Conservation (phyloP, 2,113 vertebrate genomes). For the Machaerirhynchus nigripectus region DNA sequence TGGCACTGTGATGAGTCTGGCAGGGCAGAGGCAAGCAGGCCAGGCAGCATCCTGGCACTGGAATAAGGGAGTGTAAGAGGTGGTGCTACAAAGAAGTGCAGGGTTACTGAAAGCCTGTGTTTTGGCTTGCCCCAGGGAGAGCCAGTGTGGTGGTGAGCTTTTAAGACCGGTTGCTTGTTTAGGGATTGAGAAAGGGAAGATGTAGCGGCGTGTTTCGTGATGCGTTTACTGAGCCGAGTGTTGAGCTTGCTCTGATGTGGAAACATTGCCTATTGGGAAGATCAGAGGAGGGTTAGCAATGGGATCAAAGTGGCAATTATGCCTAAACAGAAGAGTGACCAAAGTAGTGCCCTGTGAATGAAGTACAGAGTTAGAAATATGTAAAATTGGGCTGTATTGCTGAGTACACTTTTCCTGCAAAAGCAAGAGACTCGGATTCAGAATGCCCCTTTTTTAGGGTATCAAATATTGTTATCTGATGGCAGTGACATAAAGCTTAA, state of each 20-base stretch:
- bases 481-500: not conserved
- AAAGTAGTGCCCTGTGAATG: not conserved
- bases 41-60: not conserved
- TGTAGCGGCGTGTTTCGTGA: accelerated
- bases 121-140: not conserved
- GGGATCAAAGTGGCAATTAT: not conserved
- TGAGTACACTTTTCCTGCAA: not conserved
- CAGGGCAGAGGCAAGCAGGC: not conserved
- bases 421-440: not conserved
- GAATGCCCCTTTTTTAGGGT: not conserved
- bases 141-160: not conserved
- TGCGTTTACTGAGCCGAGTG: accelerated
- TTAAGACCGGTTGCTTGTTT: not conserved
- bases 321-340: not conserved
- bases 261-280: not conserved
- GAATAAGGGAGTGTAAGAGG: not conserved
- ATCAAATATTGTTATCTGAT: not conserved
- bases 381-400: not conserved
- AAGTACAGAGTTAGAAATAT: not conserved
- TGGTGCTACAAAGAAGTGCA: not conserved
- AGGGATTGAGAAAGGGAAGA: not conserved
- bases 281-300: not conserved
- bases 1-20: not conserved
- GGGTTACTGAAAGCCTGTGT: not conserved
- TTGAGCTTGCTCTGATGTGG: not conserved